Base-by-base conservation (phyloP, 37 sponge, comb jelly and placozoan species). In the Geodia barretti region DNA sequence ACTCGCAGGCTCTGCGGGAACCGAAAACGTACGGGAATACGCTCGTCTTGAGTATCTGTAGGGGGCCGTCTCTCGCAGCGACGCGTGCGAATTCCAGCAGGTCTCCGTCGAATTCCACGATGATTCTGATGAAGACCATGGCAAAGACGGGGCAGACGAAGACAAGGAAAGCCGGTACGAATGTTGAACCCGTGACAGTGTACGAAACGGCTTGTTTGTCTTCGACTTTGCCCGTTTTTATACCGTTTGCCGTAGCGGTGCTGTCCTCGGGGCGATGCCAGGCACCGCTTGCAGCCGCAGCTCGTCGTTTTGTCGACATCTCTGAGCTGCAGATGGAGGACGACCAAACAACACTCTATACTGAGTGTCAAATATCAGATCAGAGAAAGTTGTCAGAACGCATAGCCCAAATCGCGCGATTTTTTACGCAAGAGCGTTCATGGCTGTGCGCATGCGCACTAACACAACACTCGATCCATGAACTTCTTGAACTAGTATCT, bases 41-140 rank as follows among this genome's bases (percentile, higher is more conserved):
- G 20, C 70, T 37, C 0, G 77, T 67, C n/a, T 62, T 63, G 0
- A 83, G 0, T 0, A 68, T 33, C 0, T 17, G 33, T 0, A 72
- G 28, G 0, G 65, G 42, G 1, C 83, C 86, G 5, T 75, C 32
- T n/a, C n/a, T n/a, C n/a, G n/a, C n/a, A n/a, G n/a, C n/a, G 23
- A 41, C 23, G 21, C 5, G 34, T 8, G 78, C 66, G 41, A 43
- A 32, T 60, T 80, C 60, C 42, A 81, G 31, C 36, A 93, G 65
- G 14, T 34, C 35, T 1, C 94, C 89, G 37, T 93, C 74, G 7
- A 83, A 41, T 7, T 89, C 62, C 9, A 89, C 72, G 30, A 83
- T 72, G 42, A 86, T 84, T 80, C 89, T 89, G 68, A 59, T 68
- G 17, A 93, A 66, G 61, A 93, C 39, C 72, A 93, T 70, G 32